phyloP scores from a whole-genome alignment of 2,888 invertebrate species.

The Onthophagus sagittarius region DNA sequence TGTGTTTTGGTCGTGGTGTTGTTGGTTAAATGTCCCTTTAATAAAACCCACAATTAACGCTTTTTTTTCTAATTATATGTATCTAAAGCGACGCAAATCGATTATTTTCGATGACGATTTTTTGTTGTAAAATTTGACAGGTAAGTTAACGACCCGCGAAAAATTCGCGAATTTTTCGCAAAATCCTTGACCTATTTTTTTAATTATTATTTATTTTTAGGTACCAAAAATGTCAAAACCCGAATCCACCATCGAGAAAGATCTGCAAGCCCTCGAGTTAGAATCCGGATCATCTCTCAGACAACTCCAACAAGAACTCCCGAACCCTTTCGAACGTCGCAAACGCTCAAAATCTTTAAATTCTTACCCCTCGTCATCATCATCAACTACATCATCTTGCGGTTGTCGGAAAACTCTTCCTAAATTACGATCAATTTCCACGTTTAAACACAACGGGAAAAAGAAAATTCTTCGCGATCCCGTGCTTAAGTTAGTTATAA shows the following conservation, averaged over 20 bases:
- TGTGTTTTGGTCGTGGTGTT: slow-evolving; percentile 20
- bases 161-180: background rate
- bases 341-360: slow-evolving; percentile 44
- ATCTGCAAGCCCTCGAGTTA: slow-evolving; percentile 45
- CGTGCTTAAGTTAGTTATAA: slow-evolving; percentile 51
- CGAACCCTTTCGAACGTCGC: slow-evolving; percentile 44
- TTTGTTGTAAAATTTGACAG: slow-evolving; percentile 17
- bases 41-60: background rate
- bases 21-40: background rate
- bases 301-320: slow-evolving; percentile 9
- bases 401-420: slow-evolving; percentile 40
- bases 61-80: background rate
- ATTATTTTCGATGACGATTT: background rate
- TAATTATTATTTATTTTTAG: slow-evolving; percentile 10
- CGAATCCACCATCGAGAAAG: slow-evolving; percentile 41
- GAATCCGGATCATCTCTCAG: slow-evolving; percentile 1
- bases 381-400: slow-evolving; percentile 40
- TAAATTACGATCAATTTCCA: slow-evolving; percentile 40
- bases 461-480: slow-evolving; percentile 57
- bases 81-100: background rate
- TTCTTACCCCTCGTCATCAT: slow-evolving; percentile 37
- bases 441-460: slow-evolving; percentile 41
- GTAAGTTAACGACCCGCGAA: slow-evolving; percentile 17
- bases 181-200: slow-evolving; percentile 23
- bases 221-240: slow-evolving; percentile 42